Base-by-base conservation (phyloP, 2,888 invertebrate species). In the Tromatobia lineatoria region DNA sequence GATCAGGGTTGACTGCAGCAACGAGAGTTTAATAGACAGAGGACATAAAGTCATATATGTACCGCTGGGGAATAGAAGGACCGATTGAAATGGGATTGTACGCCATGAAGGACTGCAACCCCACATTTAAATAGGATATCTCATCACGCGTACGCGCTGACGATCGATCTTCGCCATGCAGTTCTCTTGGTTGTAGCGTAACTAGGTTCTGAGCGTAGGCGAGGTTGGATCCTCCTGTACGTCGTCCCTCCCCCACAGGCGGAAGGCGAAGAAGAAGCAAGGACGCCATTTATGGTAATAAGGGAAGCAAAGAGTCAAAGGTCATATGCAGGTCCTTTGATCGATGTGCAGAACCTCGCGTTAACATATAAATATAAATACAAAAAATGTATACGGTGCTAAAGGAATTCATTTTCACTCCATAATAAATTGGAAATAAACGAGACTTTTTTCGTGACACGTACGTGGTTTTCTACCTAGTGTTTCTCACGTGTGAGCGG, bases 51-150 rank as follows among this genome's bases (percentile, higher is more conserved):
- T 7, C 59, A 23, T 18, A 45, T n/a, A 47, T 25, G 59, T 67
- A 50, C 29, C 29, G 45, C 13, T 45, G 13, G 45, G 47, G 47
- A 15, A 10, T n/a, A 8, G 74, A 3, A 20, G 13, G n/a, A 38
- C 57, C 77, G 79, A 79, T 83, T 83, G 75, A 75, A 83, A 69
- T 59, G 70, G 75, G 38, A 66, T 38, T 75, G 38, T 76, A 78
- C 61, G 57, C n/a, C 71, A 2, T 15, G 23, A 64, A 52, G 34
- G 74, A 50, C 75, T 66, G 69, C 79, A 71, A 83, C 83, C 83
- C 67, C 70, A 54, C 75, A 70, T 70, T 79, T 80, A 59, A 64
- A 82, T 76, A 75, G 71, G 57, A 83, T 83, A 83, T 71, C 79
- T 70, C 75, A 75, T 76, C 79, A 23, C 81, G 34, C 71, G 71